Base-by-base conservation (phyloP, 2,797 vertebrate species). In the Sitta carolinensis region DNA sequence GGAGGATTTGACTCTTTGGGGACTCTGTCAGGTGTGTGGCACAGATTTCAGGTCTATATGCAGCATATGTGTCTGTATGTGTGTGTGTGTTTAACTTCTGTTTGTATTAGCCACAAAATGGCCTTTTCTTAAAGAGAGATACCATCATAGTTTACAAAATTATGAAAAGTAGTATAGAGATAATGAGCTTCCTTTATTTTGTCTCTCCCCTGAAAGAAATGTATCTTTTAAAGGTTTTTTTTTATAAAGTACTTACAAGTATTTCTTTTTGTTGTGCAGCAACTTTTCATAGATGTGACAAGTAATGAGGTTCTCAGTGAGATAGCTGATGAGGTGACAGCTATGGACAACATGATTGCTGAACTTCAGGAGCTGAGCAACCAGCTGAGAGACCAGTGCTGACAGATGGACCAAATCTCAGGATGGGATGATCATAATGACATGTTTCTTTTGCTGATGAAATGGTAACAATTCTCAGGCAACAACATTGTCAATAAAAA, bases 341-440 rank as follows among this genome's bases (percentile, higher is more conserved):
- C 98, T 30, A 94, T 99, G 97, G 98, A 98, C 63, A 96, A 91
- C 61, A 84, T 98, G 67, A 96, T 99, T 66, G 68, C 90, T 3
- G 97, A 99, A 85, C 97, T 99, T 58, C 99, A 99, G 96, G 98
- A 98, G 45, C 97, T 98, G 74, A 98, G 98, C 63, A 98, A 97
- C 72, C 97, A 96, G 36, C 97, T 98, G 85, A 98, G 98, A 45
- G 97, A 98, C 95, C 96, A 81, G 36, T 70, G 86, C 84, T 97
- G 94, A 97, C 84, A 48, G 13, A 32, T 0, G 8, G 79, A 83
- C 78, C 34, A 9, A 22, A 67, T 93, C 95, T 94, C 1, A 0
- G 57, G 58, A 78, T n/a, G 55, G 59, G 45, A 89, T 55, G 48
- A 47, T 15, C 21, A 45, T 32, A 66, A 55, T 45, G 48, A 50